Conservation (phyloP, 2,888 invertebrate genomes). For the Drosophila barbarae region DNA sequence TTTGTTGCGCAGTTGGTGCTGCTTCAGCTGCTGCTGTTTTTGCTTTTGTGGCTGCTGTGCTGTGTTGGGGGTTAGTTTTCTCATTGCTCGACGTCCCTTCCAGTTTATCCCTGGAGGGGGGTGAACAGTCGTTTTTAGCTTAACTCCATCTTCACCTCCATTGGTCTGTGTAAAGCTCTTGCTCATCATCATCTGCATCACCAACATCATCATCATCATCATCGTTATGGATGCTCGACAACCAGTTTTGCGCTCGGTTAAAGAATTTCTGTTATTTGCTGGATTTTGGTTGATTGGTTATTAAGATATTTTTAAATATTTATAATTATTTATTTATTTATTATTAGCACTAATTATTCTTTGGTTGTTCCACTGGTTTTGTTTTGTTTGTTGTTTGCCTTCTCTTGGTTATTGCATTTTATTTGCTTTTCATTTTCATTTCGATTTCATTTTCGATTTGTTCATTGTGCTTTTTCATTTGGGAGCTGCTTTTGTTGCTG, state of each 20-base stretch:
- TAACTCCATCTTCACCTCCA: conserved; percentile 56
- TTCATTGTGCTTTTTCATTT: conserved; percentile 70
- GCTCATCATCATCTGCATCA: conserved; percentile 61
- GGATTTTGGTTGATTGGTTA: conserved; percentile 55
- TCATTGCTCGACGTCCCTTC: conserved; percentile 85
- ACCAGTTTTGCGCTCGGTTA: conserved; percentile 52
- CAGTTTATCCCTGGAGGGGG: conserved; percentile 82
- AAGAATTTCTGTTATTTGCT: conserved; percentile 44
- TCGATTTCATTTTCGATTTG: conserved; percentile 35
- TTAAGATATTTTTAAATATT: conserved; percentile 62
- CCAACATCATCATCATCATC: conserved; percentile 26
- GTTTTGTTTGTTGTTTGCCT: conserved; percentile 63
- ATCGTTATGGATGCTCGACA: conserved; percentile 11
- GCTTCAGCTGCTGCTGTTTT: not conserved
- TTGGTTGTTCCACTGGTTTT: conserved; percentile 80
- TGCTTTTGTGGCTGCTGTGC: conserved; percentile 2
- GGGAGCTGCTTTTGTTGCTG: conserved; percentile 50
- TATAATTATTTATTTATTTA: conserved; percentile 66
- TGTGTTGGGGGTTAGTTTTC: conserved; percentile 29
- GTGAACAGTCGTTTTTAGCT: conserved; percentile 75
- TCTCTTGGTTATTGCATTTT: conserved; percentile 52
- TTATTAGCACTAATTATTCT: conserved; percentile 79
- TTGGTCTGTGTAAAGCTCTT: conserved; percentile 39
- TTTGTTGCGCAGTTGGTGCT: conserved; percentile 28
- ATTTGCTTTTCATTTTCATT: conserved; percentile 46